These are phyloP conservation scores for Caranx ignobilis DNA, from an alignment of 2,113 vertebrate genomes.

Conservation along the genomic window DNA sequence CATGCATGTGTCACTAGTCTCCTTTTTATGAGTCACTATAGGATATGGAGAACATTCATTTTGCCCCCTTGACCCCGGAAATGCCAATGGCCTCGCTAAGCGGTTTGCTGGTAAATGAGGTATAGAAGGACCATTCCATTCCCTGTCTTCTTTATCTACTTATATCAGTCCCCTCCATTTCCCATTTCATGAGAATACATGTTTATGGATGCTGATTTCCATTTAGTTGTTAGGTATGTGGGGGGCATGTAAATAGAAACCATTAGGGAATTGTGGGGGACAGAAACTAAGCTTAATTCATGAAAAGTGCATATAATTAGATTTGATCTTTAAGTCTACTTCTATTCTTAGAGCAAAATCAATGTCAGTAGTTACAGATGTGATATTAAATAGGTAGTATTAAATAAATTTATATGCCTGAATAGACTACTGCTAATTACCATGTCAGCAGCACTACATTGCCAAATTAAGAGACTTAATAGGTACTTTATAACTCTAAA, in stretches of 20 bases:
- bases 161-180: conserved; percentile 77
- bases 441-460: conserved; percentile 10
- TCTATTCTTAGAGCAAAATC: conserved; percentile 17
- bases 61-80: conserved; percentile 82
- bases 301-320: conserved; percentile 22
- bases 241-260: conserved; percentile 45
- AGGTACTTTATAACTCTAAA: conserved; percentile 14
- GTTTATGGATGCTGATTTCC: conserved; percentile 74
- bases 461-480: conserved; percentile 10
- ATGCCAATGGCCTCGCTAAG: conserved; percentile 83
- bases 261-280: conserved; percentile 27
- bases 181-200: conserved; percentile 79
- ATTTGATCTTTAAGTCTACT: conserved; percentile 26
- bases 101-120: conserved; percentile 85
- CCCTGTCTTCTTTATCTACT: conserved; percentile 72
- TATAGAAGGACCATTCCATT: conserved; percentile 78
- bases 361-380: conserved; percentile 8
- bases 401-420: neutral
- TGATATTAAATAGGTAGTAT: neutral
- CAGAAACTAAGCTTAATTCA: conserved; percentile 41
- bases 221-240: conserved; percentile 63
- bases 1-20: conserved; percentile 44
- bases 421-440: conserved; percentile 6
- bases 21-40: conserved; percentile 69
- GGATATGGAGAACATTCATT: conserved; percentile 73